Conservation (phyloP, 2,888 invertebrate species). For the Phasia obesa region DNA sequence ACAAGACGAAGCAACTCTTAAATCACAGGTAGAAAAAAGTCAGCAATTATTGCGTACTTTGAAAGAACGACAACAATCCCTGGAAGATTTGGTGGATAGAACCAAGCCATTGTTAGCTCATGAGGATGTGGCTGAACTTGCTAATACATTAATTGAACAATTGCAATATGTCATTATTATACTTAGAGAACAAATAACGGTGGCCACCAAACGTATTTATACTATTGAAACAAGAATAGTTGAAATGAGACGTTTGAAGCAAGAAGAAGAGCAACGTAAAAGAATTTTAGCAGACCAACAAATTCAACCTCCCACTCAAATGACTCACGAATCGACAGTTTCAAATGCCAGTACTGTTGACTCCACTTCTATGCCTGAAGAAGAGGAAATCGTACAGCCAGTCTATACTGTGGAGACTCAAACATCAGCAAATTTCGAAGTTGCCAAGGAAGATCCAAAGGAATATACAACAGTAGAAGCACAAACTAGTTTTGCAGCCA, state of each 20-base stretch:
- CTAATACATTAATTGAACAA: slow-evolving; percentile 84
- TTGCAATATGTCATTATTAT: slow-evolving; percentile 84
- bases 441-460: slow-evolving; percentile 76
- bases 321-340: slow-evolving; percentile 78
- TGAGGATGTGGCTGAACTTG: slow-evolving; percentile 83
- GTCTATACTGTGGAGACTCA: slow-evolving; percentile 85
- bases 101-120: slow-evolving; percentile 83
- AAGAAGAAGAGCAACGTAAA: slow-evolving; percentile 76
- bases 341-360: slow-evolving; percentile 84
- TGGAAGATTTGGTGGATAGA: slow-evolving; percentile 83
- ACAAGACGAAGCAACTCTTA: slow-evolving; percentile 83
- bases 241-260: slow-evolving; percentile 76
- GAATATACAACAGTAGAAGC: slow-evolving; percentile 84
- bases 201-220: slow-evolving; percentile 85
- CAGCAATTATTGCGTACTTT: slow-evolving; percentile 84
- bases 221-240: slow-evolving; percentile 81
- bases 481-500: slow-evolving; percentile 84
- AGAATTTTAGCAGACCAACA: slow-evolving; percentile 75
- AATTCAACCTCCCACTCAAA: slow-evolving; percentile 73
- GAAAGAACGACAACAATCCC: slow-evolving; percentile 83
- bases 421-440: slow-evolving; percentile 85
- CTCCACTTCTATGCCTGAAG: slow-evolving; percentile 88
- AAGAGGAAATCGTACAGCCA: slow-evolving; percentile 83
- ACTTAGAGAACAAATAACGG: slow-evolving; percentile 85
- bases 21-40: slow-evolving; percentile 83